Conservation (phyloP, 2,113 vertebrate species). For the Hypocryptadius cinnamomeus region DNA sequence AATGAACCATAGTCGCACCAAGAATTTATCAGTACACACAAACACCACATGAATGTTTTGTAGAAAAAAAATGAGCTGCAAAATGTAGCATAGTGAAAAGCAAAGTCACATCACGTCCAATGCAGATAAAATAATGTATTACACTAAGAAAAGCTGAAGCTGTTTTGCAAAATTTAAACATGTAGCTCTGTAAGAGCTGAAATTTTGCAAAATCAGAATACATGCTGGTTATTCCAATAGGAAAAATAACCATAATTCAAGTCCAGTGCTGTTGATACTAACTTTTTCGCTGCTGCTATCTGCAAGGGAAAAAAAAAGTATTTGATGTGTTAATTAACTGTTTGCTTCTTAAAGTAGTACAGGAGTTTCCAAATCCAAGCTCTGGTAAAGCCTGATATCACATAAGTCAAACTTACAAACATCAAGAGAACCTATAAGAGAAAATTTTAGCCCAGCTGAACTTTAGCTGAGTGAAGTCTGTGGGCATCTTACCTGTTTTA, state of each 20-base stretch:
- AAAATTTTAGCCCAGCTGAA: neutral
- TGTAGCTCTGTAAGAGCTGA: neutral
- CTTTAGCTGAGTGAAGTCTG: neutral
- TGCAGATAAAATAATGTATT: slow-evolving; percentile 53
- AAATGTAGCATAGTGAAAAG: slow-evolving; percentile 22
- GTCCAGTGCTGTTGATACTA: slow-evolving; percentile 70
- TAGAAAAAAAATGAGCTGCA: neutral
- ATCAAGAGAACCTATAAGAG: slow-evolving; percentile 41
- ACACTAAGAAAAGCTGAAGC: slow-evolving; percentile 28
- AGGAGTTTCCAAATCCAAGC: slow-evolving; percentile 30
- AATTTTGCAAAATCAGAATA: slow-evolving; percentile 65
- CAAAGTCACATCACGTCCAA: slow-evolving; percentile 51
- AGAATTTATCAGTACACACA: neutral
- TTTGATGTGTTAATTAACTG: slow-evolving; percentile 54
- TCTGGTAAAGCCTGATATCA: neutral
- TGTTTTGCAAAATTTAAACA: slow-evolving; percentile 64
- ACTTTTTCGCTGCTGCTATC: slow-evolving; percentile 75
- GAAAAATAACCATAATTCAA: slow-evolving; percentile 62
- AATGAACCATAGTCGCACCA: neutral
- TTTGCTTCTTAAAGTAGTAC: neutral
- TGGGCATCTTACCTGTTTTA: slow-evolving; percentile 56
- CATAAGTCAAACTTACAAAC: neutral
- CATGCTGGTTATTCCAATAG: slow-evolving; percentile 71
- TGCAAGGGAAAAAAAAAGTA: slow-evolving; percentile 68
- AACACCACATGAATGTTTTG: neutral